Evolutionary conservation across 2,888 invertebrate species (phyloP).

Genomic region (Tenthredo mesomela): DNA sequence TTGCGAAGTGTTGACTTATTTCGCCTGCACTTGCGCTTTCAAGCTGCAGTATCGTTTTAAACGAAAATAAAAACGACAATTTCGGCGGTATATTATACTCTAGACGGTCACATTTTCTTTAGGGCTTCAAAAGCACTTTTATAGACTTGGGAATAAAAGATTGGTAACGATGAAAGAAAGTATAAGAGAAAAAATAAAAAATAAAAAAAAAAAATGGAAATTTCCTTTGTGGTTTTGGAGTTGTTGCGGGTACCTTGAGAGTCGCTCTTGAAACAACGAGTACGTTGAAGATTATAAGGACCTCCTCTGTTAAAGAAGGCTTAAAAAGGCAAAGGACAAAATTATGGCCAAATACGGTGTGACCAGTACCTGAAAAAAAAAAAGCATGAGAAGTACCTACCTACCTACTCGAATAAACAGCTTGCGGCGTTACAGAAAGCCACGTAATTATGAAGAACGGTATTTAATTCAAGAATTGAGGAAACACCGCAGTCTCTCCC

Average conservation of each 20-base stretch:
- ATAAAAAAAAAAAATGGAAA: not conserved
- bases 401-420: not conserved
- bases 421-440: not conserved
- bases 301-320: not conserved
- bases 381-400: not conserved
- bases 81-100: not conserved
- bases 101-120: not conserved
- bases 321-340: constrained; percentile 8
- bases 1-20: too few species aligned
- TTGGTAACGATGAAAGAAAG: not conserved
- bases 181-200: not conserved
- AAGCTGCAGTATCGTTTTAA: not conserved
- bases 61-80: not conserved
- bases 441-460: not conserved
- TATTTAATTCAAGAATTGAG: not conserved
- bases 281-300: constrained; percentile 17
- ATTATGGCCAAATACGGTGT: not conserved
- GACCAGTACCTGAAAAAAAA: constrained; percentile 15
- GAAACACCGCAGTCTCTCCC: not conserved
- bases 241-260: not conserved
- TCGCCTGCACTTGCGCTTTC: not conserved
- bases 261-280: constrained; percentile 6
- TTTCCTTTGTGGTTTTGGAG: not conserved
- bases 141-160: not conserved
- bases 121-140: not conserved